A percentile compares a stretch with the other conserved stretches of the same genome.
phyloP scores from a whole-genome alignment of 2,888 invertebrate genomes.

The Amblyjoppa proteus region DNA sequence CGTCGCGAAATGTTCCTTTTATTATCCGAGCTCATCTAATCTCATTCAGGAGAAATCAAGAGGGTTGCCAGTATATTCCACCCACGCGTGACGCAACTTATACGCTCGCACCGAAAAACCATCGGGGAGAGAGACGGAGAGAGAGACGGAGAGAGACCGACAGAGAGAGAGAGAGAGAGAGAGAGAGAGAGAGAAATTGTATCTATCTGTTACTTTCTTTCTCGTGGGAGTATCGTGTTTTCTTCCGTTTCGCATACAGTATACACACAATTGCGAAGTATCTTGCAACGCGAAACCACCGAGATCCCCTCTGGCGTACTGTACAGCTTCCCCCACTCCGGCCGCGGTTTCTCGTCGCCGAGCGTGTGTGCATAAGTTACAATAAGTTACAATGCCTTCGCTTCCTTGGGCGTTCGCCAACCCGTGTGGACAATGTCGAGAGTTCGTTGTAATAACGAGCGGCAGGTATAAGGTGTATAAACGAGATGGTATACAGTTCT shows the following conservation, averaged over 20 bases:
- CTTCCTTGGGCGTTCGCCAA: conserved; percentile 61
- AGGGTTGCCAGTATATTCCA: conserved; percentile 3
- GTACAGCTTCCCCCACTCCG: conserved; percentile 1
- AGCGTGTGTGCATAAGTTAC: conserved; percentile 56
- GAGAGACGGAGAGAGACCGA: neutral
- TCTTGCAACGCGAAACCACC: conserved; percentile 37
- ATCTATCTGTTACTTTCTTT: conserved; percentile 42
- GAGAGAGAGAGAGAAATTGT: conserved; percentile 12
- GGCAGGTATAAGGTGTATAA: conserved; percentile 51
- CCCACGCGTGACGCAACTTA: conserved; percentile 50
- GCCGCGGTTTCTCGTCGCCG: conserved; percentile 51
- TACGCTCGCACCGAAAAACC: conserved; percentile 16
- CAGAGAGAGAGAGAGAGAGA: neutral
- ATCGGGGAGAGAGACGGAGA: neutral
- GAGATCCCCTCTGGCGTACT: conserved; percentile 21
- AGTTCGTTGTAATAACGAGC: conserved; percentile 46
- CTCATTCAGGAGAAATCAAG: conserved; percentile 31
- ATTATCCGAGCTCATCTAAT: conserved; percentile 32
- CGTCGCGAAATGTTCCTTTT: neutral
- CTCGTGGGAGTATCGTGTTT: conserved; percentile 61
- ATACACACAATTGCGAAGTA: neutral
- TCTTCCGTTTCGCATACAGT: conserved; percentile 48
- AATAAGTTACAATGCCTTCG: conserved; percentile 62
- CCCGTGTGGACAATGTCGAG: conserved; percentile 65
- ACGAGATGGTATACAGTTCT: conserved; percentile 16